A percentile compares a stretch with the other conserved stretches of the same genome.
These are phyloP conservation scores for Pelmatolapia mariae DNA, from an alignment of 2,113 vertebrate genomes.

Conservation along the genomic window DNA sequence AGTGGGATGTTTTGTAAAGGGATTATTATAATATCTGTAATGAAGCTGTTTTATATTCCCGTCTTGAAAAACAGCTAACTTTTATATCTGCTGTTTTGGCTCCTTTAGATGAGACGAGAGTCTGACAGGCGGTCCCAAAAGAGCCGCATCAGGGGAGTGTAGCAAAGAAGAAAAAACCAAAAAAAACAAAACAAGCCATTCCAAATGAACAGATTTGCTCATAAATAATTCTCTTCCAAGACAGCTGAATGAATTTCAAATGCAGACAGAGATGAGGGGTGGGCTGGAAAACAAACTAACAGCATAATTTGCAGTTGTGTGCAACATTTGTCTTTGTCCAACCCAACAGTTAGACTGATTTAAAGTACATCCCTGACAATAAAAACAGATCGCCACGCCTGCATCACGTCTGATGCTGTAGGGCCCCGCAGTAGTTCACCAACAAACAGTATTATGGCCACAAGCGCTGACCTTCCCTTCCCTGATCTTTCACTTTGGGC, in stretches of 20 bases:
- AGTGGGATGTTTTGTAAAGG: conserved; percentile 1
- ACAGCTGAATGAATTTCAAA: conserved; percentile 58
- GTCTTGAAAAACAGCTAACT: conserved; percentile 20
- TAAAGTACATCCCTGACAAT: not conserved
- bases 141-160: conserved; percentile 39
- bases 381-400: conserved; percentile 2
- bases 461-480: conserved; percentile 38
- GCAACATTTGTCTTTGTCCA: conserved; percentile 45
- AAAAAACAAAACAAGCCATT: conserved; percentile 45
- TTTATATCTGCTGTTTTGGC: not conserved
- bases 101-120: not conserved
- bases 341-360: conserved; percentile 14
- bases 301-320: conserved; percentile 29
- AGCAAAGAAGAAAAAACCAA: conserved; percentile 51
- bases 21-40: conserved; percentile 47
- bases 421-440: not conserved
- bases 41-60: conserved; percentile 43
- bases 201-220: conserved; percentile 63
- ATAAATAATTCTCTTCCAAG: conserved; percentile 71
- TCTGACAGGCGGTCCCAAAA: conserved; percentile 57
- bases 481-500: conserved; percentile 13
- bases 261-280: conserved; percentile 44
- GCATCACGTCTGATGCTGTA: not conserved
- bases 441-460: conserved; percentile 11
- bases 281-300: conserved; percentile 51